These are phyloP conservation scores for Zaprionus gabonicus DNA, from an alignment of 1,140 invertebrate genomes.

Conservation along the genomic window DNA sequence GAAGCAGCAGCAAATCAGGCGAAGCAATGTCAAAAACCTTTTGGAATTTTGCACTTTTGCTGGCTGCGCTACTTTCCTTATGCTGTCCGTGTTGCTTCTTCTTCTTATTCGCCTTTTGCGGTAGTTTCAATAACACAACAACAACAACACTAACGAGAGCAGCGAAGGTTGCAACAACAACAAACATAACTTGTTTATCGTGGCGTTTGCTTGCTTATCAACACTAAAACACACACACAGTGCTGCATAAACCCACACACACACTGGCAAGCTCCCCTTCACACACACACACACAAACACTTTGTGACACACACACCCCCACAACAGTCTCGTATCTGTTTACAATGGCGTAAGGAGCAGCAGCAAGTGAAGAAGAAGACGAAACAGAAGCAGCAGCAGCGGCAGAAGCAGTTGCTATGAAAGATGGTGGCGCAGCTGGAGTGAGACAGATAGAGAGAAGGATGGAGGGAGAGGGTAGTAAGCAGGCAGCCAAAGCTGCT, in stretches of 20 bases:
- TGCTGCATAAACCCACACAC: neutral
- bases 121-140: conserved; percentile 49
- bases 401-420: conserved; percentile 9
- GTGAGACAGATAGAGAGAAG: neutral
- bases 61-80: conserved; percentile 15
- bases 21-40: conserved; percentile 65
- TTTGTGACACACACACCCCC: conserved; percentile 15
- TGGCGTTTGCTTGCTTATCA: conserved; percentile 68
- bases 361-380: conserved; percentile 11
- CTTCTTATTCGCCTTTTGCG: conserved; percentile 15
- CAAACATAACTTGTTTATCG: conserved; percentile 57
- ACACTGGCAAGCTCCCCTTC: conserved; percentile 9
- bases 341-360: conserved; percentile 50
- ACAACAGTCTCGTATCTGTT: conserved; percentile 62
- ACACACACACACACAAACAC: conserved; percentile 29
- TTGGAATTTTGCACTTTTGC: conserved; percentile 56
- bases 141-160: conserved; percentile 42
- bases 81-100: conserved; percentile 5
- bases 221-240: conserved; percentile 45
- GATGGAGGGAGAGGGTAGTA: neutral
- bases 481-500: conserved; percentile 10
- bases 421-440: conserved; percentile 51
- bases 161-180: conserved; percentile 40
- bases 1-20: conserved; percentile 3
- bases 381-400: conserved; percentile 17